These are phyloP conservation scores for Microtus oregoni DNA, from an alignment of 2,113 vertebrate species.

Conservation along the genomic window DNA sequence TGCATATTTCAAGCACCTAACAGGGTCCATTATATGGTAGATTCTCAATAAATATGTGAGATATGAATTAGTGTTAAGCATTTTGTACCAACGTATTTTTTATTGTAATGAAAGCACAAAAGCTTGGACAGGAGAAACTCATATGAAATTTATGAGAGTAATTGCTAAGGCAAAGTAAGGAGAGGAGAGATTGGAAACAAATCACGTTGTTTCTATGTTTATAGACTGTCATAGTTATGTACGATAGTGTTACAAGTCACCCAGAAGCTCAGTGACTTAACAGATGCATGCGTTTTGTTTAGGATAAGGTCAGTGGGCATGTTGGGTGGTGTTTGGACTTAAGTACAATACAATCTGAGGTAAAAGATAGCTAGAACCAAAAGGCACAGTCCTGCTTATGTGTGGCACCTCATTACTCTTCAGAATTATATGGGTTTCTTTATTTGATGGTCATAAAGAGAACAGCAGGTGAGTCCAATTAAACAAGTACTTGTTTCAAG, in stretches of 20 bases:
- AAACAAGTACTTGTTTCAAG: background rate
- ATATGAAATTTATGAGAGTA: background rate
- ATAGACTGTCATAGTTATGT: background rate
- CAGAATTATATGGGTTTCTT: no score
- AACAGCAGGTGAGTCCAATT: background rate
- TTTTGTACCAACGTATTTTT: background rate
- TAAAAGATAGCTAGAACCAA: background rate
- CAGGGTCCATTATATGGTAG: background rate
- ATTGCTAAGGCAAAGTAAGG: background rate
- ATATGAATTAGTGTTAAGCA: background rate
- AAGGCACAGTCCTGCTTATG: background rate
- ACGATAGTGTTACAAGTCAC: background rate
- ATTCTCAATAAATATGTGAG: background rate
- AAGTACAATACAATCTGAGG: background rate
- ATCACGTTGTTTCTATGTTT: background rate
- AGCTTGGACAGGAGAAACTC: background rate
- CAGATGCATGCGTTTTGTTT: no score
- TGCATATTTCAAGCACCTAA: background rate
- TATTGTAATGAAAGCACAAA: conserved; percentile 17
- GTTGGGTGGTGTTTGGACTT: background rate
- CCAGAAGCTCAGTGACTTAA: background rate
- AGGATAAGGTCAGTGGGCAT: background rate
- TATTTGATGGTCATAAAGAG: background rate
- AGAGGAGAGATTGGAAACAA: conserved; percentile 18
- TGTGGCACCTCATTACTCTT: background rate